Conservation (phyloP, 2,888 invertebrate species). For the Protonemura montana region DNA sequence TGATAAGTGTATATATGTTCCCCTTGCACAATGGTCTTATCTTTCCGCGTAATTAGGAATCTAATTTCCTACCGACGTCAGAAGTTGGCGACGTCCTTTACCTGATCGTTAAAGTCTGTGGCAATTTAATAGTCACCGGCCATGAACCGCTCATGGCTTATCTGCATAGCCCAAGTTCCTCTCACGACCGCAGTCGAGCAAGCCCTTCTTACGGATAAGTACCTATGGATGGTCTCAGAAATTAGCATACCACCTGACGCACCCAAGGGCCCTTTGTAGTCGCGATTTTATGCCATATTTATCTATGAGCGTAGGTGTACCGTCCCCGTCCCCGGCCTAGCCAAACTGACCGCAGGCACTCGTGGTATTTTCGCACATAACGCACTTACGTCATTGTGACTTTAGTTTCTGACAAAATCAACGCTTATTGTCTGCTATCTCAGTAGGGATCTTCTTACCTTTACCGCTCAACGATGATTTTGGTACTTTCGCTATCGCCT, state of each 20-base stretch:
- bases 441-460: too few species aligned
- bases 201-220: too few species aligned
- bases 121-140: neutral
- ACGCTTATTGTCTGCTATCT: too few species aligned
- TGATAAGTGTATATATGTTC: neutral
- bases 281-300: neutral
- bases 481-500: too few species aligned
- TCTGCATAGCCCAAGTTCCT: neutral
- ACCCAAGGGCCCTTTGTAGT: neutral
- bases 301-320: neutral
- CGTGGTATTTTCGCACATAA: neutral
- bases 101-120: neutral
- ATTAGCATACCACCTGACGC: neutral
- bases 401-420: too few species aligned
- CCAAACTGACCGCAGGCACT: neutral
- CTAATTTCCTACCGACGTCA: neutral
- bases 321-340: neutral
- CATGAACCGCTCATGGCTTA: neutral
- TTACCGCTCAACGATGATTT: too few species aligned
- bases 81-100: conserved; percentile 3
- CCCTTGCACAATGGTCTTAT: neutral
- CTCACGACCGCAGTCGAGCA: too few species aligned
- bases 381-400: neutral
- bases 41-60: neutral
- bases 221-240: neutral